These are phyloP conservation scores for Cremastinae sp. DNA, from an alignment of 2,888 invertebrate species.

Conservation along the genomic window DNA sequence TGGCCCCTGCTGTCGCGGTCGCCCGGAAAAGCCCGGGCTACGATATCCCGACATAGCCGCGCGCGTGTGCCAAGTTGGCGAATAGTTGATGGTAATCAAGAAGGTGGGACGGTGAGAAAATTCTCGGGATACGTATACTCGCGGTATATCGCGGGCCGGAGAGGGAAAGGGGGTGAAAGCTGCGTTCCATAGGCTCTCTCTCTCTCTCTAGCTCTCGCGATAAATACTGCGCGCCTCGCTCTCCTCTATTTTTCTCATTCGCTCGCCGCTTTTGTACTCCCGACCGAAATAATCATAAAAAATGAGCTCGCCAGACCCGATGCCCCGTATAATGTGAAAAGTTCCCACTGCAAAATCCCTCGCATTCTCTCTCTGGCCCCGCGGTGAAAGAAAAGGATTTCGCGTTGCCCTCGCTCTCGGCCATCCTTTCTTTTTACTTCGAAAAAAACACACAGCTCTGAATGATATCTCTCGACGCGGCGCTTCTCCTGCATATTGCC, in stretches of 20 bases:
- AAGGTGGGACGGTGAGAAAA: slow-evolving; percentile 36
- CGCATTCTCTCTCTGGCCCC: slow-evolving; percentile 39
- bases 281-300: slow-evolving; percentile 58
- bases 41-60: not conserved
- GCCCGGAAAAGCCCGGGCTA: not conserved
- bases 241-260: slow-evolving; percentile 7
- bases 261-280: slow-evolving; percentile 14
- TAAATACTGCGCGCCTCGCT: slow-evolving; percentile 25
- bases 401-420: slow-evolving; percentile 6
- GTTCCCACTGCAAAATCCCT: slow-evolving; percentile 43
- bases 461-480: not conserved
- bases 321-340: slow-evolving; percentile 56
- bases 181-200: not conserved
- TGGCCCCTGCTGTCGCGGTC: slow-evolving; percentile 20
- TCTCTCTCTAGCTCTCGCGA: slow-evolving; percentile 15
- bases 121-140: not conserved
- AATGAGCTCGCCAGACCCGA: slow-evolving; percentile 52
- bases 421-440: slow-evolving; percentile 4
- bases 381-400: slow-evolving; percentile 37
- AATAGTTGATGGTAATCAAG: slow-evolving; percentile 64
- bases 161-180: not conserved
- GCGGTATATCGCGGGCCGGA: not conserved
- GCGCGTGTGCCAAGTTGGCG: slow-evolving; percentile 68
- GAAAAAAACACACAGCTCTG: not conserved
- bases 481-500: too few relatives aligned